phyloP scores from a whole-genome alignment of 37 sponge, comb jelly and placozoan genomes.

The Cladorhizidae sp. region DNA sequence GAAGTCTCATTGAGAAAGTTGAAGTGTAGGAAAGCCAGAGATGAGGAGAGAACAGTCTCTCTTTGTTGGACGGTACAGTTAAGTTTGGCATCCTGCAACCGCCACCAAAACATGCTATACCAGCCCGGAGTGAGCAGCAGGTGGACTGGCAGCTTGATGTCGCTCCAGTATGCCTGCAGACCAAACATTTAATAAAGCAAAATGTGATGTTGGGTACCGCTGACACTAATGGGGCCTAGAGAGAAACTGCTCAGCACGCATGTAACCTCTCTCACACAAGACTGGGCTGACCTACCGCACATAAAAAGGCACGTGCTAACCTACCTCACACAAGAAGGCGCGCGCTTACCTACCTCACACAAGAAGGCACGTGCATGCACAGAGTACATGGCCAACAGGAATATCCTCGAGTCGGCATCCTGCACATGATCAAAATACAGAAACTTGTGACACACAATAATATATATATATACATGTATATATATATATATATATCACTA shows the following conservation, averaged over 20 bases:
- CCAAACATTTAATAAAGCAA: background rate
- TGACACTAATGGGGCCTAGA: background rate
- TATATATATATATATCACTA: too few relatives aligned
- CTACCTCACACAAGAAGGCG: too few relatives aligned
- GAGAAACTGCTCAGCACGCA: too few relatives aligned
- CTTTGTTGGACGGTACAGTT: constrained; percentile 20
- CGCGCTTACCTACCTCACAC: constrained; percentile 22
- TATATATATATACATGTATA: too few relatives aligned
- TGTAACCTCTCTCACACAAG: too few relatives aligned
- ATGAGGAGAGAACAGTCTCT: constrained; percentile 13
- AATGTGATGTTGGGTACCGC: background rate
- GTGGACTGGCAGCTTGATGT: constrained; percentile 9
- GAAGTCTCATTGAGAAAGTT: constrained; percentile 16
- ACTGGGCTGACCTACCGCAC: too few relatives aligned
- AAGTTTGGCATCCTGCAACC: background rate
- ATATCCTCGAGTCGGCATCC: constrained; percentile 25
- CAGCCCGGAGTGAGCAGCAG: constrained; percentile 42
- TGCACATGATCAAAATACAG: too few relatives aligned
- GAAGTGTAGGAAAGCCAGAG: constrained; percentile 42
- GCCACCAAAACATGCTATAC: constrained; percentile 34
- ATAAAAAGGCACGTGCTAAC: too few relatives aligned
- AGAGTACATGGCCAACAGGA: constrained; percentile 12
- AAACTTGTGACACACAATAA: too few relatives aligned
- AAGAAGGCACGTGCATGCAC: constrained; percentile 26
- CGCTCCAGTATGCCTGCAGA: constrained; percentile 24